Evolutionary conservation across 1,140 invertebrate species (phyloP), one percentile per base, ranked within the genome.

Genomic region (Eulimnadia texana): DNA sequence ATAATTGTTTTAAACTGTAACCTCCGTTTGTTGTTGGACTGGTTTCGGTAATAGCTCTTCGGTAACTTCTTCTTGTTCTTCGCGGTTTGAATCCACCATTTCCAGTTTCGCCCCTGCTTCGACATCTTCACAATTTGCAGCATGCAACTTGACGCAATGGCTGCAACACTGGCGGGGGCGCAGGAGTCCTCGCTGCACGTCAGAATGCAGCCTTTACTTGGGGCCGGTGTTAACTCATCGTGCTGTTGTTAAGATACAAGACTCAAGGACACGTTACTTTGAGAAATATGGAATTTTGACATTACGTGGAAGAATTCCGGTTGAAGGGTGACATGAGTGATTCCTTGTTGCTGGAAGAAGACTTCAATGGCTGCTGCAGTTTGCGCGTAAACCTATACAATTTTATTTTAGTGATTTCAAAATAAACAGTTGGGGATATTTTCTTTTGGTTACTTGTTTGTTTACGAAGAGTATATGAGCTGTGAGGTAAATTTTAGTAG

Each of bases 291-390:
- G 9, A 29, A 20, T 24, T 51, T 9, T 22, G 49, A 27, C 11
- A 24, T 51, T 68, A 74, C 73, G 62, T 73, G 72, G 61, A 76
- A 73, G 69, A 89, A 88, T 74, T 89, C 86, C 1, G 86, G 85
- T 67, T 89, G 85, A 66, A 88, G 82, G 1, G 86, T 88, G 2
- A 86, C 81, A 65, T 83, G 80, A 2, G 82, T 81, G 42, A 89
- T 85, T 2, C 85, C 85, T 69, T 86, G 82, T 59, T 82, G 78
- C 6, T 79, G 70, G 64, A 89, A 86, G 71, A 86, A 88, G 1
- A 78, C 72, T 3, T 77, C 80, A 2, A 86, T 76, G 52, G 81
- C 76, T 50, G 82, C 75, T 20, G 79, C 82, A 27, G 83, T 47
- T 23, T 24, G 25, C 3, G 27, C 3, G 33, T 53, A 60, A 58